Evolutionary conservation across 30 jellyfish, hydroid and myxozoan genomes (phyloP), one percentile per base, ranked within the genome.

Genomic region (Hydra vulgaris): DNA sequence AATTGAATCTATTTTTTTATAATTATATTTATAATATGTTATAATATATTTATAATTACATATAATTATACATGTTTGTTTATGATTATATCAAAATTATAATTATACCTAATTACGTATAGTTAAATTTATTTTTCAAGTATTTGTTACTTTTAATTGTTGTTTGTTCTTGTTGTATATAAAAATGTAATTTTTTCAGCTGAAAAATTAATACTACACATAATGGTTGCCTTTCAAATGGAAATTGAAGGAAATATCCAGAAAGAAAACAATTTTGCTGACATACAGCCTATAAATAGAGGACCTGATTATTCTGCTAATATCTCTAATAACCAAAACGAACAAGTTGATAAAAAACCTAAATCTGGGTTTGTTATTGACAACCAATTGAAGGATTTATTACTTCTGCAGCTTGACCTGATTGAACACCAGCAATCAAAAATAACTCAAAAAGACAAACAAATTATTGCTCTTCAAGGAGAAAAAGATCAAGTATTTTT

Each of bases 401-500:
- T 78, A 22, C 69, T 61, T 20, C 19, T 78, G 20, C 85, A 78
- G 26, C 85, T 78, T 0, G 85, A 52, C 54, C 69, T 78, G 8
- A 78, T 78, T 26, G 77, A 78, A 25, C 85, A 78, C 53, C 85
- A 78, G 26, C 85, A 78, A 25, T 21, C 54, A 52, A 61, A 23
- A 20, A 78, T 78, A 20, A 78, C 66, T 24, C 52, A 61, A 53
- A 78, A 78, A 78, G 85, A 78, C 69, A 54, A 61, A 78, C 85
- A 78, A 66, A 55, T 78, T 25, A 78, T 78, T 21, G 12, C 74
- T 17, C 74, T 78, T 17, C 27, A 61, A 53, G 27, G 79, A 16
- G 85, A 78, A 54, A 78, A 78, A 23, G 85, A 78, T 4, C 85
- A 78, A 18, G 76, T 70, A 5, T 3, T 5, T 40, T 40, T 40